A percentile compares a stretch with the other conserved stretches of the same genome.
Evolutionary conservation across 2,888 invertebrate species (phyloP).

Genomic region (Dolichopus griseipennis): DNA sequence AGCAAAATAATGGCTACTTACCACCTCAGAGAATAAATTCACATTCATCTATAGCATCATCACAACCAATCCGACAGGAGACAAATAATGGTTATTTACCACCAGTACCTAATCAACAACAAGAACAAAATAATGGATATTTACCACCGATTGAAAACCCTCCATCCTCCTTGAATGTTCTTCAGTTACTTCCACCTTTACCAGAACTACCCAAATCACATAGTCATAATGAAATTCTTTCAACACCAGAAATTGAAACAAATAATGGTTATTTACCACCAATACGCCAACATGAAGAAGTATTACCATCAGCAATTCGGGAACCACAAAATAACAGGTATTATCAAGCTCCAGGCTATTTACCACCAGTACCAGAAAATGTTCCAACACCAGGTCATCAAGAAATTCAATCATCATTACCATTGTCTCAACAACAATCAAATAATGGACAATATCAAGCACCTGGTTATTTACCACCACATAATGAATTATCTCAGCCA

Average conservation of each 20-base stretch:
- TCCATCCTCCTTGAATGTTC: neutral
- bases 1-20: neutral
- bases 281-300: neutral
- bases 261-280: constrained; percentile 9
- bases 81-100: neutral
- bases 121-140: neutral
- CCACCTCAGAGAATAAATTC: neutral
- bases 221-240: constrained; percentile 6
- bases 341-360: neutral
- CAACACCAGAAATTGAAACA: neutral
- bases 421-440: too few relatives aligned
- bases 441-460: neutral
- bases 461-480: neutral
- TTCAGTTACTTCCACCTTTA: neutral
- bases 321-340: neutral
- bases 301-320: neutral
- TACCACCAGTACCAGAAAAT: neutral
- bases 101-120: neutral
- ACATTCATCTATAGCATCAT: too few relatives aligned
- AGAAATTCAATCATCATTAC: neutral
- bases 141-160: neutral
- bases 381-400: neutral
- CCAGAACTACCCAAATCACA: neutral
- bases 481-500: neutral
- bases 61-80: too few relatives aligned